Evolutionary conservation across 2,888 invertebrate species (phyloP), one percentile per base, ranked within the genome.

Genomic region (Empis livida): DNA sequence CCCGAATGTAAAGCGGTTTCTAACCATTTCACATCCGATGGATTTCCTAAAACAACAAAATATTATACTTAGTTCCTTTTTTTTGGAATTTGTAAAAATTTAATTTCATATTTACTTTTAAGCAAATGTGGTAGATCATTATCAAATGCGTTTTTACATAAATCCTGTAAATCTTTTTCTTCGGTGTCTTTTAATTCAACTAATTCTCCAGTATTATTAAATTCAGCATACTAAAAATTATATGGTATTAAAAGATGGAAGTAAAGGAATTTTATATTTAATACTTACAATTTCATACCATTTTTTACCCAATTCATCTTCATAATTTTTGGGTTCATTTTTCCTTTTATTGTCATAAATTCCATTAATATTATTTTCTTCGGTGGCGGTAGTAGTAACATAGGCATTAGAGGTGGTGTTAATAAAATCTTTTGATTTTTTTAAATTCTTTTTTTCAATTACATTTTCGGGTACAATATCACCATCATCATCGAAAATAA

Each of bases 1-100:
- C 70, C 70, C 43, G 67, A 67, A 47, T 67, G 63, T 10, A 70
- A 48, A 1, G 71, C 70, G 2, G 71, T 70, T 47, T 67, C 59
- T 42, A 70, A 49, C 70, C 70, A 70, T 14, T 62, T 63, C 1
- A 62, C 61, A 55, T 70, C 71, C 0, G 61, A 56, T 32, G 69
- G 65, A 53, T 70, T 67, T 3, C 59, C 68, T 70, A 43, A 16
- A 27, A 27, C 23, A 42, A 15, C 5, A 37, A 27, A 30, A 42
- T 6, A 8, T 27, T 27, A 2, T 27, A 8, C 6, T 20, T 8
- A 27, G 9, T 27, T 27, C 23, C 20, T 20, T 20, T 20, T 16
- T 23, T 13, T n/a, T n/a, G 9, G 37, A 16, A 17, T 40, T 17
- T n/a, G n/a, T n/a, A n/a, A n/a, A n/a, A n/a, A n/a, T n/a, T n/a